Conservation (phyloP, 2,113 vertebrate species). For the Elaphurus davidianus region DNA sequence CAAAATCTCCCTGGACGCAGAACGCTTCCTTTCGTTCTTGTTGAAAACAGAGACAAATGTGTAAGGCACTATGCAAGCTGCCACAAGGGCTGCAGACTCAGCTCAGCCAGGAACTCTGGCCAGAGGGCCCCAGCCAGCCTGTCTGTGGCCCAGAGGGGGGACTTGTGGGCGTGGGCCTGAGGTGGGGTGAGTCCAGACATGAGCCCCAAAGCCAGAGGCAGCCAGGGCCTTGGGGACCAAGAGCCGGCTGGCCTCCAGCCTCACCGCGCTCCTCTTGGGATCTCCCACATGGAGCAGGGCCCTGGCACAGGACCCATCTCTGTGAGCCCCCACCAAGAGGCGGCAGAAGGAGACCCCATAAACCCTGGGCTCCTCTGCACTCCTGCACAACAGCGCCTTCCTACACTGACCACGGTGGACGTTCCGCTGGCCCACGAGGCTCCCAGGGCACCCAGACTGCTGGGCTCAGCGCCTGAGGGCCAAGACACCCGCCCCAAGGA, state of each 20-base stretch:
- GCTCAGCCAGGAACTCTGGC: background rate
- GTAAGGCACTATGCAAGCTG: fast-evolving
- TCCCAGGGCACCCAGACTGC: background rate
- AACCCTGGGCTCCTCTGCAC: background rate
- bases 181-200: background rate
- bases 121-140: fast-evolving
- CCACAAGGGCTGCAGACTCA: fast-evolving
- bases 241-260: fast-evolving
- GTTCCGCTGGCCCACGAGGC: background rate
- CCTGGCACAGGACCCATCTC: background rate
- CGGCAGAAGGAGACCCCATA: background rate
- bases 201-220: background rate
- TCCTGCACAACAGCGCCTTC: fast-evolving
- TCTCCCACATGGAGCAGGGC: fast-evolving
- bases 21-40: fast-evolving
- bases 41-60: fast-evolving
- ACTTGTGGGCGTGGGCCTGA: background rate
- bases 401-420: fast-evolving
- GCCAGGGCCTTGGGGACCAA: background rate
- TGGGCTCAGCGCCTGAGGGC: fast-evolving
- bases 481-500: background rate
- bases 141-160: background rate
- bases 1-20: background rate
- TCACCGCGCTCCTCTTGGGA: fast-evolving
- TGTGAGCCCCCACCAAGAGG: background rate